Base-by-base conservation (phyloP, 2,797 vertebrate species). In the Ataeniobius toweri region DNA sequence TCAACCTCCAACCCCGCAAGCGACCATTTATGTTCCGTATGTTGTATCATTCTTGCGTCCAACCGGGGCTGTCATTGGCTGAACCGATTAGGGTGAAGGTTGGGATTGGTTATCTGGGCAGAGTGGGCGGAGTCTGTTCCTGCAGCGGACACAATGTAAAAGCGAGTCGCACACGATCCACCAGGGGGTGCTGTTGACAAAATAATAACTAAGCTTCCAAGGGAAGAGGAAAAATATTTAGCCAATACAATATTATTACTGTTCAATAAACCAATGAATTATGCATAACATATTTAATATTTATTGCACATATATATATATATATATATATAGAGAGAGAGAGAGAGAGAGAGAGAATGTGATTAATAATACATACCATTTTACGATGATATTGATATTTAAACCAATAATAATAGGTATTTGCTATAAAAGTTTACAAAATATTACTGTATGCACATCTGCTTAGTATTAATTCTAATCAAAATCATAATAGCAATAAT, bases 151-250 rank as follows among this genome's bases (percentile, higher is more conserved):
- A 41, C 24, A 48, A 53, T 1, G 6, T n/a, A 8, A 14, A 8
- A 0, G 46, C 31, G 41, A 24, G 59, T 0, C 7, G 22, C 44
- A 0, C 0, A 41, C 0, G 5, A 22, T 53, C 84, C 94, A 80
- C 69, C 28, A 83, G 90, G 72, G 81, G 88, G 80, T 59, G 80
- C 0, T 24, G 28, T 76, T 73, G 69, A 44, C 76, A 44, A 28
- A 71, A 20, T 5, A 55, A 69, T 26, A 14, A 26, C 41, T 41
- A 20, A 68, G 1, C 65, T 7, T 46, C 10, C 13, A 16, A n/a
- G 6, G 41, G 14, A 13, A 67, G 6, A 9, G 0, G 12, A 22
- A 22, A 63, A 36, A 20, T 18, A 9, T 61, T 5, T 58, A 26
- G 24, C 56, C 31, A 36, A 0, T 1, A 63, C 22, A 2, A 67